Evolutionary conservation across 2,113 vertebrate genomes (phyloP), one percentile per base, ranked within the genome.

Genomic region (Amazona guildingii): DNA sequence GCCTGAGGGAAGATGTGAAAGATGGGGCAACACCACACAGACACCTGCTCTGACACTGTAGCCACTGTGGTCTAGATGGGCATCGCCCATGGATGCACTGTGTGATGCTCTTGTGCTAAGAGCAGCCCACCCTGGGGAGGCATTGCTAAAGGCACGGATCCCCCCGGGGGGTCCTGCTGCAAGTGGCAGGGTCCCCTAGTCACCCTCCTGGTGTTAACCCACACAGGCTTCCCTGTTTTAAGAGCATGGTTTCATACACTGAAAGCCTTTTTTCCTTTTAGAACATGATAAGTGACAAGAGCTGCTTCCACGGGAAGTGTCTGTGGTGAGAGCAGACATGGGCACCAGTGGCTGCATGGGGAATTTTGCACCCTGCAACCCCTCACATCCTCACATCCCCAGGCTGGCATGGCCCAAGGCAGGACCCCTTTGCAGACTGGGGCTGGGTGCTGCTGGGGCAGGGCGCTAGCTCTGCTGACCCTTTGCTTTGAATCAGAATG

Each of bases 301-400:
- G 31, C 19, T 49, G 37, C 14, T 63, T 63, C 51, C 57, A 63
- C 0, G 0, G 7, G 7, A 88, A 16, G 20, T 12, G 59, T 29
- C 10, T 5, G 12, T 27, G 49, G 54, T 51, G 35, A 76, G 43
- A 41, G 57, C 7, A 18, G 54, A 35, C 3, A 17, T 0, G 7
- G 23, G 35, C 1, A 2, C 25, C 0, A 0, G 21, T 19, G 69
- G 21, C 41, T 11, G 4, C 33, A 15, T 0, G 0, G 49, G 59
- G 39, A 37, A 33, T 28, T 66, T 84, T 23, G 64, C 39, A 73
- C 15, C 33, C 64, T 1, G 10, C 43, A 21, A 10, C 19, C 17
- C 16, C 24, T 39, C 15, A 59, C 1, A 1, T 86, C 59, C 59
- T 69, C 39, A 12, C 31, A 52, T 68, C 17, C 48, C 13, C 1